Evolutionary conservation across 2,888 invertebrate genomes (phyloP).

Genomic region (Drosophila eohydei): DNA sequence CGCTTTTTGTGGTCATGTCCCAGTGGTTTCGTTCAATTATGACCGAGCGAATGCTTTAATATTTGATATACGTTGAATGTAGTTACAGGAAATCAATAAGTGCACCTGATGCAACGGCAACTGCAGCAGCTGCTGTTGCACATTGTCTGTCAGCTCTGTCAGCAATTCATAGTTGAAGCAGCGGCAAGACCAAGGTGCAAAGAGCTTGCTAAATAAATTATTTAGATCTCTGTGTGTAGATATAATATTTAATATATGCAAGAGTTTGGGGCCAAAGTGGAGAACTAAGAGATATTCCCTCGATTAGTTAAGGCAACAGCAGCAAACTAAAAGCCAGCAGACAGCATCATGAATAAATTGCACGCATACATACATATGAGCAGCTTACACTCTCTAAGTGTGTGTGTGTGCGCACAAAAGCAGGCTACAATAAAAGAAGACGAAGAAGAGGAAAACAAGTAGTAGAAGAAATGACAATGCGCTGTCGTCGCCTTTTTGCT

Average conservation of each 20-base stretch:
- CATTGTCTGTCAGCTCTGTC: constrained; percentile 23
- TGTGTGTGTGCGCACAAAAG: constrained; percentile 33
- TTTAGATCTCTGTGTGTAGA: constrained; percentile 17
- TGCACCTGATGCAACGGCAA: constrained; percentile 16
- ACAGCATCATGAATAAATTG: constrained; percentile 69
- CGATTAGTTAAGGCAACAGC: constrained; percentile 58
- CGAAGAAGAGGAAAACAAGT: not conserved
- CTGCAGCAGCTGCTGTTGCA: not conserved
- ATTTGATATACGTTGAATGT: constrained; percentile 43
- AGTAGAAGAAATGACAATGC: constrained; percentile 29
- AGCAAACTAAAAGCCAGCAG: constrained; percentile 19
- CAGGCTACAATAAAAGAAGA: constrained; percentile 29
- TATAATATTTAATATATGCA: constrained; percentile 54
- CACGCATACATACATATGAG: constrained; percentile 41
- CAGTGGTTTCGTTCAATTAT: constrained; percentile 68
- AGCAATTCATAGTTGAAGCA: constrained; percentile 42
- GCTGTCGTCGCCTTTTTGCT: constrained; percentile 61
- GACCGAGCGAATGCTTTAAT: constrained; percentile 50
- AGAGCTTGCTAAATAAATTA: constrained; percentile 29
- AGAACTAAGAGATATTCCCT: constrained; percentile 55
- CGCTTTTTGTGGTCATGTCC: constrained; percentile 36
- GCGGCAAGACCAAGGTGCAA: constrained; percentile 32
- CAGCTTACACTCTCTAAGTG: not conserved
- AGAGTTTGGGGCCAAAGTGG: constrained; percentile 28
- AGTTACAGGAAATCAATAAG: constrained; percentile 46